Evolutionary conservation across 1,140 invertebrate species (phyloP).

Genomic region (Ctenoplectra terminalis): DNA sequence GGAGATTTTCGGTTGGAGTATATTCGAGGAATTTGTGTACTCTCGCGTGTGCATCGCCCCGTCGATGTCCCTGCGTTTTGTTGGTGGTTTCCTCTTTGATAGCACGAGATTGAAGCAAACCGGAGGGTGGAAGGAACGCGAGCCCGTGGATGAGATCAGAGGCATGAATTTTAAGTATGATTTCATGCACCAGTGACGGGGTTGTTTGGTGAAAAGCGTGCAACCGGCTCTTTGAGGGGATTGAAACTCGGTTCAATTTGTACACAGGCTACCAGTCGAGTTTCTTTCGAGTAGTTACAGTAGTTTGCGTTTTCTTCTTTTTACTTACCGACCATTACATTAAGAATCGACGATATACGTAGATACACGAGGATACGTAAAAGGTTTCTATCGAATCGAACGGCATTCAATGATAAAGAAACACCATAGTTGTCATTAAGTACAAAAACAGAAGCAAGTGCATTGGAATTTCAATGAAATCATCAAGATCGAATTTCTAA

Average conservation of each 20-base stretch:
- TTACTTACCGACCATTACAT: too few relatives aligned
- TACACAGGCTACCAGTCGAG: background rate
- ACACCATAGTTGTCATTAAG: background rate
- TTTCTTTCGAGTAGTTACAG: background rate
- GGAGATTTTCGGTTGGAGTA: too few relatives aligned
- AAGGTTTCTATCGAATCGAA: too few relatives aligned
- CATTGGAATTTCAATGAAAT: background rate
- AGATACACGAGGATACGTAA: too few relatives aligned
- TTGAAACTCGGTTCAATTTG: constrained; percentile 39
- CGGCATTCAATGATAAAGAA: too few relatives aligned
- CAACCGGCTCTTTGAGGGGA: constrained; percentile 28
- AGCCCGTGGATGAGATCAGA: constrained; percentile 13
- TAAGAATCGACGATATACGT: too few relatives aligned
- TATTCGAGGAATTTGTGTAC: background rate
- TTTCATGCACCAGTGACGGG: constrained; percentile 30
- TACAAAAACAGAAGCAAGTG: background rate
- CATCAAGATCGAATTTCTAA: background rate
- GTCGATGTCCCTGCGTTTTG: background rate
- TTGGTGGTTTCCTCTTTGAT: constrained; percentile 1
- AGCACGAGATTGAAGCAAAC: background rate
- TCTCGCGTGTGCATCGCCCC: background rate
- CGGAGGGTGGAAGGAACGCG: background rate
- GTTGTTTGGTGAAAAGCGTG: constrained; percentile 25
- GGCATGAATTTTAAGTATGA: constrained; percentile 44
- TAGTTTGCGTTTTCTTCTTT: constrained; percentile 1